Evolutionary conservation across 2,888 invertebrate species (phyloP), one percentile per base, ranked within the genome.

Genomic region (Dugesia japonica): DNA sequence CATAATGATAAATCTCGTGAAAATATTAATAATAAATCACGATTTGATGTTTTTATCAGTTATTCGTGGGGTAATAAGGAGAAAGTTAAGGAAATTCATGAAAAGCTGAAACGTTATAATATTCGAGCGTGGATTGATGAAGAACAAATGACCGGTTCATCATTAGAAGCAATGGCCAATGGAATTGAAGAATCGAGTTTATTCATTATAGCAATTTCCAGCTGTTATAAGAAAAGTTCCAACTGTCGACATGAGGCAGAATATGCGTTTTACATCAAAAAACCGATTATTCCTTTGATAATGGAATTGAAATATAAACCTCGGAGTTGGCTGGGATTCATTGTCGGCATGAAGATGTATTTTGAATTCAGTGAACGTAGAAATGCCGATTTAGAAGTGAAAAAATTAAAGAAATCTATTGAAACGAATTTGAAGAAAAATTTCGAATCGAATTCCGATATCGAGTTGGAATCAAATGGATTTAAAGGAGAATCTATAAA

Each of bases 261-360:
- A 77, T 83, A 83, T 78, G 81, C 82, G 26, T 82, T 82, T 79
- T 81, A 82, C 33, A 79, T 82, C 17, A 79, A 81, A 28, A 83
- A 83, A 75, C 82, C 83, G 42, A 81, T 83, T 78, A 81, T 84
- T 33, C 83, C 83, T 0, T 72, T 83, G 26, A 82, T 82, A 81
- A 79, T 83, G 79, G 83, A 83, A 79, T 80, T 80, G 38, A 79
- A 80, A 20, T 84, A 83, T 79, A 79, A 81, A 9, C 83, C 84
- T 0, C 83, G 83, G 76, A 83, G 83, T 42, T 84, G 84, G 84
- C 81, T 84, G 1, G 83, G 82, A 13, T 80, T 81, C 71, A 80
- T 83, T 26, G 79, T 83, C 1, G 83, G 83, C 0, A 81, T 82
- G 71, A 83, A 83, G 76, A 78, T 82, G 0, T 83, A 81, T 80